Conservation (phyloP, 1,140 invertebrate genomes). For the Oryctes rhinoceros region DNA sequence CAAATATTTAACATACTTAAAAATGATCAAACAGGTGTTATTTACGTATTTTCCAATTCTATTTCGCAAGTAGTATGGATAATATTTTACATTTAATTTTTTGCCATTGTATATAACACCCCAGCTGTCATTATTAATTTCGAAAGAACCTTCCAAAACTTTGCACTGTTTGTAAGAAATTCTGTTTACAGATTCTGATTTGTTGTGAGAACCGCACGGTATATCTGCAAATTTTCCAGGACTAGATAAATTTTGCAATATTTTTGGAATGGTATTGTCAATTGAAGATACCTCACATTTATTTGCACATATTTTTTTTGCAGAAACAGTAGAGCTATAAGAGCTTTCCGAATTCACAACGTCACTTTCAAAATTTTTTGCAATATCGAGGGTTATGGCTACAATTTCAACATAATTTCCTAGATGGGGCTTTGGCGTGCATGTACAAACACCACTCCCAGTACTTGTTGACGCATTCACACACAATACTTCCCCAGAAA, state of each 20-base stretch:
- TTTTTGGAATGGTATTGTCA: too few species aligned
- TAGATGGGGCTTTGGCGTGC: background rate
- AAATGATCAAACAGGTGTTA: constrained; percentile 37
- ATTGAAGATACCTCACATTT: background rate
- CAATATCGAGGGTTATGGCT: background rate
- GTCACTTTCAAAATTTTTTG: background rate
- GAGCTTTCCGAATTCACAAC: background rate
- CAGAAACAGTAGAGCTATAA: background rate
- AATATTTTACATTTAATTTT: constrained; percentile 37
- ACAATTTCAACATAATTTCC: background rate
- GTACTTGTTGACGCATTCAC: background rate
- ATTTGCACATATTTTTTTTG: background rate
- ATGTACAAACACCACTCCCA: too few species aligned
- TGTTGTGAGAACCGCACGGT: background rate
- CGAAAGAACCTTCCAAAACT: constrained; percentile 15
- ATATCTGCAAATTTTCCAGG: constrained; percentile 14
- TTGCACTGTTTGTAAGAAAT: constrained; percentile 1
- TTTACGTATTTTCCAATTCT: constrained; percentile 40
- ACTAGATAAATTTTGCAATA: too few species aligned
- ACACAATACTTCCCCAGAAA: background rate
- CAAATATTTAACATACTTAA: constrained; percentile 38
- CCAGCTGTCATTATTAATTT: constrained; percentile 27
- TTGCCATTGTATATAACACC: background rate
- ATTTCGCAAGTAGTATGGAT: constrained; percentile 31
- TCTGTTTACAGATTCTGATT: background rate